phyloP scores from a whole-genome alignment of 2,113 vertebrate species.

The Macrotus californicus region DNA sequence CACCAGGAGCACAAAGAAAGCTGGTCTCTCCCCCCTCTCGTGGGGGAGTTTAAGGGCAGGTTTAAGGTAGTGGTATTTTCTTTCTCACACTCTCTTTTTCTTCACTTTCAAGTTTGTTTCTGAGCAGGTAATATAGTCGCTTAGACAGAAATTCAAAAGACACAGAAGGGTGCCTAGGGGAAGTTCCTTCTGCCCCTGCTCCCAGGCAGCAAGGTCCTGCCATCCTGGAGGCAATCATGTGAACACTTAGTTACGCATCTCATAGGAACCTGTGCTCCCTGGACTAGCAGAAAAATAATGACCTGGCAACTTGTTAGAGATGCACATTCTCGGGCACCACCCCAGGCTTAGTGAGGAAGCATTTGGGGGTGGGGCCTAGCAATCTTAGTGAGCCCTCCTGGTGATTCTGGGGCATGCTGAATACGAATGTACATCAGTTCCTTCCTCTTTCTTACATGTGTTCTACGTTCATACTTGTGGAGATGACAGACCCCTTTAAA shows the following conservation, averaged over 20 bases:
- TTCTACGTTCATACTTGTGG: background rate
- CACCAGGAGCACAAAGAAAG: background rate
- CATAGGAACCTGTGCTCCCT: background rate
- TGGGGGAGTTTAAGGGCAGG: no score
- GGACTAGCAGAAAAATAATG: background rate
- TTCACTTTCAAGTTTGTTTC: background rate
- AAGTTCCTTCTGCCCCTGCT: background rate
- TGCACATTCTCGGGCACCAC: no score
- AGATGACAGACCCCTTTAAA: background rate
- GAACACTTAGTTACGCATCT: background rate
- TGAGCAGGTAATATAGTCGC: background rate
- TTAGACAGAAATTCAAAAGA: background rate
- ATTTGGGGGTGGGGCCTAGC: background rate
- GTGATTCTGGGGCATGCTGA: background rate
- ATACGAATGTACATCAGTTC: background rate
- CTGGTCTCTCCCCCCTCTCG: background rate
- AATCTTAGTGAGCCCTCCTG: background rate
- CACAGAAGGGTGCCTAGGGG: background rate
- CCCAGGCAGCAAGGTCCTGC: background rate
- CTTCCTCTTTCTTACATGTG: no score
- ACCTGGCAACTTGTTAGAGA: background rate
- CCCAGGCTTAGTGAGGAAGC: background rate
- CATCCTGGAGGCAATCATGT: background rate
- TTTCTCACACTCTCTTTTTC: background rate
- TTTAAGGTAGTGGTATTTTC: background rate